Conservation (phyloP, 2,113 vertebrate species). For the Collichthys lucidus region DNA sequence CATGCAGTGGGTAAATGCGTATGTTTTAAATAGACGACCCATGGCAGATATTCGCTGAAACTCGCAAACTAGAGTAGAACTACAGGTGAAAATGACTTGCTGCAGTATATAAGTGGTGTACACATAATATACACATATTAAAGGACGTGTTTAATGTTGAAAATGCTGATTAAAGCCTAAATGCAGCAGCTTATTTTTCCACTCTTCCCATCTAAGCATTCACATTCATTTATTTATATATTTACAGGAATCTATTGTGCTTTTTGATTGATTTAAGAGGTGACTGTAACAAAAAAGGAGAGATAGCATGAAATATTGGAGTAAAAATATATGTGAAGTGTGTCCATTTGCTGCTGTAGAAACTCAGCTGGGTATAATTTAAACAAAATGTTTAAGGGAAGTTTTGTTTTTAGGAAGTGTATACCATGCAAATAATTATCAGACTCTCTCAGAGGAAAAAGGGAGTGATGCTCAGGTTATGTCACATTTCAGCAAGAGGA, state of each 20-base stretch:
- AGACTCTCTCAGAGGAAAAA: too few species aligned
- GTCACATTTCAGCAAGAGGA: not conserved
- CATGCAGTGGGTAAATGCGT: not conserved
- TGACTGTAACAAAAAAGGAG: too few species aligned
- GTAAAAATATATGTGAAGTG: not conserved
- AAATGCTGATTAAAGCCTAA: not conserved
- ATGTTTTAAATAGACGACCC: not conserved
- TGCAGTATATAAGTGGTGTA: too few species aligned
- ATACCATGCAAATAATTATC: not conserved
- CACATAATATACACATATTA: not conserved
- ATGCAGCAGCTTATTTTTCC: not conserved
- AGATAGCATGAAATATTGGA: too few species aligned
- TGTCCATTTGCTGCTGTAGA: too few species aligned
- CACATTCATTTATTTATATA: not conserved
- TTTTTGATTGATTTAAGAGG: not conserved
- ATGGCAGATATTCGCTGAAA: not conserved
- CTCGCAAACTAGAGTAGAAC: not conserved
- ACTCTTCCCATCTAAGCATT: not conserved
- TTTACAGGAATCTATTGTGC: not conserved
- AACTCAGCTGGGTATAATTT: too few species aligned
- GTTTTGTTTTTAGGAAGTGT: too few species aligned
- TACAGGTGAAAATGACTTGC: not conserved
- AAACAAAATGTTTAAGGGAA: too few species aligned
- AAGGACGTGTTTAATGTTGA: not conserved
- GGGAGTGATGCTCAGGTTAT: not conserved